phyloP scores from a whole-genome alignment of 1,140 invertebrate species.

The Heliconius congener region DNA sequence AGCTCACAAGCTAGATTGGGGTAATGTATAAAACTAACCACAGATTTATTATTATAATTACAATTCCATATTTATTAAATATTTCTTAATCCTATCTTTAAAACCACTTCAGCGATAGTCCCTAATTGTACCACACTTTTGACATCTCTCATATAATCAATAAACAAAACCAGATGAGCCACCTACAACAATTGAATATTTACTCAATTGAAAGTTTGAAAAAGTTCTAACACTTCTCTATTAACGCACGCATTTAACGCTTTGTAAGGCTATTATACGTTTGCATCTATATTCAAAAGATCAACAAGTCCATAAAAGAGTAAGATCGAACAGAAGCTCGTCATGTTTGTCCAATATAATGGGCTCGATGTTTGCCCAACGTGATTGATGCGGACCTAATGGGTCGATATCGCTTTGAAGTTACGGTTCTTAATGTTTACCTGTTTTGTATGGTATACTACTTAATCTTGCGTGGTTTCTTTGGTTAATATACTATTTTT shows the following conservation, averaged over 20 bases:
- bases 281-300: slow-evolving; percentile 40
- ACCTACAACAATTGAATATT: slow-evolving; percentile 10
- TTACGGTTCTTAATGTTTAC: slow-evolving; percentile 44
- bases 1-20: too few species aligned
- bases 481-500: neutral
- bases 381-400: slow-evolving; percentile 69
- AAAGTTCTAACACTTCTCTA: slow-evolving; percentile 11
- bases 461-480: neutral
- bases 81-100: neutral
- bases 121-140: neutral
- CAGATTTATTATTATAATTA: too few species aligned
- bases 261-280: slow-evolving; percentile 28
- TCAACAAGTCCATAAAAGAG: slow-evolving; percentile 47
- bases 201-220: neutral
- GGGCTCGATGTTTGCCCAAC: slow-evolving; percentile 61
- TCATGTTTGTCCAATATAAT: slow-evolving; percentile 70
- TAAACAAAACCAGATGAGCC: neutral
- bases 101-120: neutral
- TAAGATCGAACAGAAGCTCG: slow-evolving; percentile 52
- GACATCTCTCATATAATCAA: neutral
- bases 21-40: too few species aligned
- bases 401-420: slow-evolving; percentile 60
- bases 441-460: slow-evolving; percentile 20
- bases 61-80: too few species aligned
- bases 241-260: slow-evolving; percentile 16